Percentiles rank a stretch among this genome's conserved stretches.
phyloP scores from a whole-genome alignment of 2,888 invertebrate genomes.

The Ophion costatus region DNA sequence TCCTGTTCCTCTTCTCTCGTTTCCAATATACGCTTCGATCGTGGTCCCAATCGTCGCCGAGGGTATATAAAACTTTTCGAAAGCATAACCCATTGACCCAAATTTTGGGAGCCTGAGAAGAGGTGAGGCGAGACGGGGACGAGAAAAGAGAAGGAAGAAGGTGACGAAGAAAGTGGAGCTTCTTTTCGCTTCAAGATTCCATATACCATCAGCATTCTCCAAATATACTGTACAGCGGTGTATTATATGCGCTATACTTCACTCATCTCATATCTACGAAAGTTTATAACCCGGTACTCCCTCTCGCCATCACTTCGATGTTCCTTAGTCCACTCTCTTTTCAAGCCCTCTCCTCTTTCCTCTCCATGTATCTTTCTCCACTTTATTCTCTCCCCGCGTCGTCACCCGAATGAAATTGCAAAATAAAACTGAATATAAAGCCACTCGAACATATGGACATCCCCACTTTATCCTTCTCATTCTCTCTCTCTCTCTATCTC shows the following conservation, averaged over 20 bases:
- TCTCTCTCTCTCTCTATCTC: neutral
- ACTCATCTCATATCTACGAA: constrained; percentile 56
- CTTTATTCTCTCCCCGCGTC: neutral
- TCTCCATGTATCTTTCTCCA: neutral
- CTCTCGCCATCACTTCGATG: constrained; percentile 21
- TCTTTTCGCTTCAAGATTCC: constrained; percentile 46
- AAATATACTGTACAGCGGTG: constrained; percentile 25
- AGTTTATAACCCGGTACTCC: constrained; percentile 56
- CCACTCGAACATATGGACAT: constrained; percentile 57
- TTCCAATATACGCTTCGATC: constrained; percentile 46
- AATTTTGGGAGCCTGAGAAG: constrained; percentile 27
- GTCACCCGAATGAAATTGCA: constrained; percentile 55
- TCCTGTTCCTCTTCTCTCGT: neutral
- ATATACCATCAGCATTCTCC: constrained; percentile 42
- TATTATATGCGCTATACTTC: constrained; percentile 47
- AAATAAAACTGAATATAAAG: constrained; percentile 66
- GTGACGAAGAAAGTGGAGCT: neutral
- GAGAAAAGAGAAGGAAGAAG: neutral
- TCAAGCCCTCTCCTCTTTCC: neutral
- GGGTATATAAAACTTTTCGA: constrained; percentile 57
- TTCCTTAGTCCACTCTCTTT: neutral
- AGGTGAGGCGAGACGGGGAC: neutral
- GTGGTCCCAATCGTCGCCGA: constrained; percentile 20
- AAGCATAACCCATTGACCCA: constrained; percentile 60
- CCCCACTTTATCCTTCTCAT: neutral